These are phyloP conservation scores for Pituophis catenifer DNA, from an alignment of 2,113 vertebrate genomes.

Conservation along the genomic window DNA sequence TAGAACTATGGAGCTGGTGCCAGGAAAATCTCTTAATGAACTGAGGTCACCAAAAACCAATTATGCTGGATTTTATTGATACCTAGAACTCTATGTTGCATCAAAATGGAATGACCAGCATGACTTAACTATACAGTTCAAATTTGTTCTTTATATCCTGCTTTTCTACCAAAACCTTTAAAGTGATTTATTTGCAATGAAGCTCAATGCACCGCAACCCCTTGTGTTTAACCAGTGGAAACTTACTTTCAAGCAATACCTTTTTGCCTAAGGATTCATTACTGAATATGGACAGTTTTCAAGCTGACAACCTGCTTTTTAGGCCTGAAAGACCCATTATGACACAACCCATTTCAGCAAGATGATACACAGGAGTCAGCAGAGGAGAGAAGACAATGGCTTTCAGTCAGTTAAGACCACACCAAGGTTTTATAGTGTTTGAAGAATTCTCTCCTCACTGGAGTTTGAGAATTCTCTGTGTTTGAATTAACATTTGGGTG, in stretches of 20 bases:
- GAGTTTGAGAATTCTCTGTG: background rate
- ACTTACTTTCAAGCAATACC: background rate
- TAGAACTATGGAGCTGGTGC: background rate
- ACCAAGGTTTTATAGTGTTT: background rate
- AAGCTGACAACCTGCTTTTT: background rate
- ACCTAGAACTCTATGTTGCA: background rate
- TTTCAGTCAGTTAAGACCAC: background rate
- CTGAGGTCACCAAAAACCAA: background rate
- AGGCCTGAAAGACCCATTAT: background rate
- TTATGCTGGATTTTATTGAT: background rate
- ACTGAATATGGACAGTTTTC: background rate
- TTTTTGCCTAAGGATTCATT: background rate
- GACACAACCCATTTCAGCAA: background rate
- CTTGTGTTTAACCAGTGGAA: background rate
- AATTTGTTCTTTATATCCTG: background rate
- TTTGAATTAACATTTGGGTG: background rate
- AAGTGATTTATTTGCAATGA: background rate
- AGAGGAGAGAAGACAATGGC: background rate
- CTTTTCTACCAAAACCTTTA: background rate
- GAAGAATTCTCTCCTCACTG: background rate
- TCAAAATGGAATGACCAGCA: background rate
- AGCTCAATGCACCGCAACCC: background rate
- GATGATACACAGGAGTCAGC: background rate
- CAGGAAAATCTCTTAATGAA: background rate
- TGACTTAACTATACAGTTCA: background rate